A percentile compares a stretch with the other conserved stretches of the same genome.
Conservation (phyloP, 2,113 vertebrate species). For the Gorsachius goisagi region DNA sequence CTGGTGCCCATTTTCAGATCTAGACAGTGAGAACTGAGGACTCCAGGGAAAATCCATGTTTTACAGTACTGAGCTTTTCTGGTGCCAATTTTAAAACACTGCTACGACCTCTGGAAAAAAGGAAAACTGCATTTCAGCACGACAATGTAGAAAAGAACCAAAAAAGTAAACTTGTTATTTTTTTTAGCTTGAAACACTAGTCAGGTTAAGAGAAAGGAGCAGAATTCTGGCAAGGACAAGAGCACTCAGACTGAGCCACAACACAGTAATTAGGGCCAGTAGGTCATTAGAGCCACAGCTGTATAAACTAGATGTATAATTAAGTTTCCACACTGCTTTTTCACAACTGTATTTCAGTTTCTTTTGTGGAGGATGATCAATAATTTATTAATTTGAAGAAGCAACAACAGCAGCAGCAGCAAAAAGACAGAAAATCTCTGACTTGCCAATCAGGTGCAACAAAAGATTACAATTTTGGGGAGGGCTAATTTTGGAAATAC, state of each 20-base stretch:
- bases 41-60: constrained; percentile 29
- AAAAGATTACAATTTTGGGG: background rate
- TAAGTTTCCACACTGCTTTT: constrained; percentile 71
- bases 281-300: constrained; percentile 75
- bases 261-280: constrained; percentile 70
- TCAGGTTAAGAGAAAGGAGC: constrained; percentile 67
- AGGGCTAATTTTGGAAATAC: constrained; percentile 9
- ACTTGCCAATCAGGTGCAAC: constrained; percentile 36
- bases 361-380: constrained; percentile 48
- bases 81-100: constrained; percentile 34
- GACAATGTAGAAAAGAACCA: constrained; percentile 32
- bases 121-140: constrained; percentile 52
- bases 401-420: constrained; percentile 32
- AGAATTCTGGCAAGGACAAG: constrained; percentile 62
- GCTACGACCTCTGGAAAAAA: constrained; percentile 30
- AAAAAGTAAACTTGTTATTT: constrained; percentile 59
- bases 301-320: constrained; percentile 77
- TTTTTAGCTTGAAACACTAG: constrained; percentile 62
- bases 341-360: constrained; percentile 55
- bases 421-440: constrained; percentile 4
- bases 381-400: constrained; percentile 29
- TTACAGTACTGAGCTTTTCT: constrained; percentile 19
- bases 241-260: constrained; percentile 60
- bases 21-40: background rate
- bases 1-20: constrained; percentile 21